Evolutionary conservation across 2,888 invertebrate genomes (phyloP), one percentile per base, ranked within the genome.

Genomic region (Lycaena phlaeas): DNA sequence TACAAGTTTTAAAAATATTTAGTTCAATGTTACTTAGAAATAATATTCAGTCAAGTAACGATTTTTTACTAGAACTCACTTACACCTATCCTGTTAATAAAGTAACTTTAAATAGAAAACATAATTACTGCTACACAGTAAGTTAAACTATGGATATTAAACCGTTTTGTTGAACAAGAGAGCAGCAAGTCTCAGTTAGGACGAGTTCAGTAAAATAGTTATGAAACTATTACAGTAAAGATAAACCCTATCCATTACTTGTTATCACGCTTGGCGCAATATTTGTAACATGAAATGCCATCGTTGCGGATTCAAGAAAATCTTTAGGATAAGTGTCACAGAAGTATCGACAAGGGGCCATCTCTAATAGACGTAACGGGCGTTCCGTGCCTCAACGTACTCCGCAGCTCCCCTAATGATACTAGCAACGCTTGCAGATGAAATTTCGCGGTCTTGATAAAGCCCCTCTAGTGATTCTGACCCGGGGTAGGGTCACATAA

Each of bases 361-460:
- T 38, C 43, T 14, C 47, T 45, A 41, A 22, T 39, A 26, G 14
- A 36, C 39, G 26, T 38, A 49, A 46, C 43, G 36, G 22, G 37
- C 42, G 41, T 37, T 39, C 29, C 36, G 31, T 40, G 27, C 42
- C 40, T 41, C 43, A n/a, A 27, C 41, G 39, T 46, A 22, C 37
- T 40, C 45, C 38, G 28, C 40, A 38, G 34, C 40, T 26, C 42
- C 43, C 41, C 41, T 53, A 59, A 57, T 56, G 53, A 55, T 50
- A 53, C 53, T 50, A 49, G 42, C 43, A 41, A 41, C 30, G 51
- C 38, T 48, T 45, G 46, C 42, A 50, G 53, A 52, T 57, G 54
- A 52, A 54, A 57, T 56, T 60, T 55, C 46, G 51, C 50, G 52
- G 53, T 45, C 36, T 44, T 31, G 45, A 44, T 51, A 45, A 39